These are phyloP conservation scores for Eristalis tenax DNA, from an alignment of 2,888 invertebrate genomes.

Conservation along the genomic window DNA sequence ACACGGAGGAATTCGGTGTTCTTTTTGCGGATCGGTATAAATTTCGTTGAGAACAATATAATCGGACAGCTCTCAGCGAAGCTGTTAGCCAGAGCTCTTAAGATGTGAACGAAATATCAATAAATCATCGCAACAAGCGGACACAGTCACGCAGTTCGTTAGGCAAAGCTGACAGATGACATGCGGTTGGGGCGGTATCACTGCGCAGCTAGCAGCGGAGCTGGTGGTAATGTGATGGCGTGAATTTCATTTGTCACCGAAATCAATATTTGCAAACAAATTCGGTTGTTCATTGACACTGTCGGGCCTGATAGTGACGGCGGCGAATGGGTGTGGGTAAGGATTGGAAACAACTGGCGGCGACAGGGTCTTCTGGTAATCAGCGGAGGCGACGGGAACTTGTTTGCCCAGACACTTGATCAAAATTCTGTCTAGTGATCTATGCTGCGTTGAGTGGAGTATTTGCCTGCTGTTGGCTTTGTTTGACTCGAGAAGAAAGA, in stretches of 20 bases:
- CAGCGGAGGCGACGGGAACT: not conserved
- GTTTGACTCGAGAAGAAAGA: too few relatives aligned
- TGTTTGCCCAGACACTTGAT: not conserved
- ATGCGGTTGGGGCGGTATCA: slow-evolving; percentile 5
- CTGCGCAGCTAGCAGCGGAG: not conserved
- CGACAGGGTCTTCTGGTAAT: not conserved
- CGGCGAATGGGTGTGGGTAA: not conserved
- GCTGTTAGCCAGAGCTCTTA: slow-evolving; percentile 1
- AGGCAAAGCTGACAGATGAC: slow-evolving; percentile 13
- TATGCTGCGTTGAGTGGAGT: not conserved
- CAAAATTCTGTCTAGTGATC: not conserved
- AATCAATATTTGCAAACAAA: not conserved
- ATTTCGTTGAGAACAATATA: not conserved
- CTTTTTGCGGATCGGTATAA: not conserved
- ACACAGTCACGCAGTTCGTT: not conserved
- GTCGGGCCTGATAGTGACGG: not conserved
- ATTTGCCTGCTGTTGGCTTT: not conserved
- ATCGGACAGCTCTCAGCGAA: not conserved
- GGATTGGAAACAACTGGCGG: not conserved
- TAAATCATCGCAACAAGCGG: slow-evolving; percentile 10
- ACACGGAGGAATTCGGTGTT: not conserved
- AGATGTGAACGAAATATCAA: slow-evolving; percentile 15
- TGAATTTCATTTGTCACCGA: not conserved
- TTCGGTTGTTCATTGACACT: not conserved
- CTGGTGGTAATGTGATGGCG: not conserved